These are phyloP conservation scores for Homarus gammarus DNA, from an alignment of 2,888 invertebrate genomes.

Conservation along the genomic window DNA sequence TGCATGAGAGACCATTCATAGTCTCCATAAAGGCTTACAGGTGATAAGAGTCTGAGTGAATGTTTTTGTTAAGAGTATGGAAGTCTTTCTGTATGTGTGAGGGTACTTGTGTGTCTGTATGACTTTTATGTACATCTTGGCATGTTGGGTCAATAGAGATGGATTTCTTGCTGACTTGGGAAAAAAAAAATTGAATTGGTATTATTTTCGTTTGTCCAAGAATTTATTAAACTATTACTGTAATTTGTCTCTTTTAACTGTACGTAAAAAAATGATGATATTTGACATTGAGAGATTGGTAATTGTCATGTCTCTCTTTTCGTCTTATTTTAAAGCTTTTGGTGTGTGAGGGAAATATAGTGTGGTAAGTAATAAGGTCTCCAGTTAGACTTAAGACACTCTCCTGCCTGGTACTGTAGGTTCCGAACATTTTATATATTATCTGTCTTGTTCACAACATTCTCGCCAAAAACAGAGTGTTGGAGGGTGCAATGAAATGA, in stretches of 20 bases:
- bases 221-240: background rate
- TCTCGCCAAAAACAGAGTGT: no score
- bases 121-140: background rate
- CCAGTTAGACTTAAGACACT: no score
- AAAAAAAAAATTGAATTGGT: background rate
- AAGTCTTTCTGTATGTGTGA: conserved; percentile 32
- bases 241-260: background rate
- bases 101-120: background rate
- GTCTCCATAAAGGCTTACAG: no score
- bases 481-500: no score
- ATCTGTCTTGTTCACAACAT: no score
- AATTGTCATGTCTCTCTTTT: no score
- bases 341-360: no score
- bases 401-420: no score
- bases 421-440: no score
- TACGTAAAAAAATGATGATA: background rate
- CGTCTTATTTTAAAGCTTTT: no score
- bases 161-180: background rate
- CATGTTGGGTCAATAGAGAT: background rate
- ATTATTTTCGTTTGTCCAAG: background rate
- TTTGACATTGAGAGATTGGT: background rate
- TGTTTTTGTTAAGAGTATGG: conserved; percentile 31
- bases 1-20: background rate
- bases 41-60: background rate
- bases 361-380: no score